phyloP scores from a whole-genome alignment of 2,888 invertebrate genomes.

The Romanomermis culicivorax region DNA sequence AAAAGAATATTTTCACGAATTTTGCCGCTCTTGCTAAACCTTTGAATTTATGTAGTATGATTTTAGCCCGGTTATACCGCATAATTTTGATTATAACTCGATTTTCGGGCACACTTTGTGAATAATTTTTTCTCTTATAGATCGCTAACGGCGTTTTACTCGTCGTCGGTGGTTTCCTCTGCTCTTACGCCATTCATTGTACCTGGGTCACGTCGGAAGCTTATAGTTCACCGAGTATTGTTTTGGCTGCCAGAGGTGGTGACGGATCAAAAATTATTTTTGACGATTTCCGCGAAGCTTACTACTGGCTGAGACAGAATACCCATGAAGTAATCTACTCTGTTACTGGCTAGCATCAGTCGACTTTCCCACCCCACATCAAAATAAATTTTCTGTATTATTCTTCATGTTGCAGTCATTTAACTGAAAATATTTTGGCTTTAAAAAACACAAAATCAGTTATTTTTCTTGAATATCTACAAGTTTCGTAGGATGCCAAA shows the following conservation, averaged over 20 bases:
- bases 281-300: slow-evolving; percentile 94
- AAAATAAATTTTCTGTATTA: neutral
- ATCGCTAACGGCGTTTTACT: slow-evolving; percentile 64
- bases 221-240: slow-evolving; percentile 72
- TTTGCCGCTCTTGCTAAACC: no score
- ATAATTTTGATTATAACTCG: no score
- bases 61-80: no score
- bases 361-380: neutral
- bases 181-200: slow-evolving; percentile 81
- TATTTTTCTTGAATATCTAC: neutral
- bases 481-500: slow-evolving; percentile 50
- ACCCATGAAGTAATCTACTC: slow-evolving; percentile 50
- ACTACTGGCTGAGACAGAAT: slow-evolving; percentile 92
- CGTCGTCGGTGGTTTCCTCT: slow-evolving; percentile 41
- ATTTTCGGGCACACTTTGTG: no score
- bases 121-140: slow-evolving; percentile 21
- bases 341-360: neutral
- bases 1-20: no score
- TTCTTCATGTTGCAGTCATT: neutral
- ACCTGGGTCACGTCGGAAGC: slow-evolving; percentile 98
- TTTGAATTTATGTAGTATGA: no score
- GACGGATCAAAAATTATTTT: slow-evolving; percentile 77
- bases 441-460: neutral
- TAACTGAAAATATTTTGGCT: neutral
- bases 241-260: slow-evolving; percentile 47